Percentiles rank a stretch among this genome's conserved stretches.
These are phyloP conservation scores for Plecturocebus donacophilus DNA, from an alignment of 2,113 vertebrate genomes.

Conservation along the genomic window DNA sequence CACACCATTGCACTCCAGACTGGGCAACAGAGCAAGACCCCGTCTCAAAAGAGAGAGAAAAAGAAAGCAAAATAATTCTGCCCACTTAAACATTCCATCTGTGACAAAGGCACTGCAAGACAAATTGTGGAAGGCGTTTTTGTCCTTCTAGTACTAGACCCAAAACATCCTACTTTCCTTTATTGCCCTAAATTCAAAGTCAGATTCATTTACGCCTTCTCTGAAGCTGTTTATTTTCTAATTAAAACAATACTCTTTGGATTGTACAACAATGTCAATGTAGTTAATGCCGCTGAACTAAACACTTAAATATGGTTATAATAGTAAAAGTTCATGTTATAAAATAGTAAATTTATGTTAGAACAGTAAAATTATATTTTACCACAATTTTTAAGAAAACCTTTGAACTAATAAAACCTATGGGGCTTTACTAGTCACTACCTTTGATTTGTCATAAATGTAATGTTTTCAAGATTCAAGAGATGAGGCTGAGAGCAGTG, in stretches of 20 bases:
- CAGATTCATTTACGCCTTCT: background rate
- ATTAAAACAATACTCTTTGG: background rate
- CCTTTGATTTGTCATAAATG: background rate
- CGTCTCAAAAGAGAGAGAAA: no score
- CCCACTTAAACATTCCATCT: background rate
- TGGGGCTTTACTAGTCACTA: background rate
- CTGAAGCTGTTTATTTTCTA: background rate
- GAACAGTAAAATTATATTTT: background rate
- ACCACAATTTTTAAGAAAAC: background rate
- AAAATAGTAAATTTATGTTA: no score
- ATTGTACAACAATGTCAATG: background rate
- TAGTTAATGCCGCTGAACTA: background rate
- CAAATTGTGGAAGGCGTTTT: background rate
- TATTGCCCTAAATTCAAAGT: background rate
- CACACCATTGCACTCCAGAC: no score
- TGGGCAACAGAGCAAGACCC: no score
- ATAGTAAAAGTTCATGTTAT: no score
- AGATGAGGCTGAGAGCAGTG: background rate
- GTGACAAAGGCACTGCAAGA: background rate
- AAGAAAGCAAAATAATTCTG: background rate
- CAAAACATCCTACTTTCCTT: background rate
- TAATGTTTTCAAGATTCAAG: constrained; percentile 40
- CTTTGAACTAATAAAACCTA: background rate
- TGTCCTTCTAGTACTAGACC: background rate
- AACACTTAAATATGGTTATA: background rate